These are phyloP conservation scores for Hyperoplus immaculatus DNA, from an alignment of 2,797 vertebrate genomes.

Conservation along the genomic window DNA sequence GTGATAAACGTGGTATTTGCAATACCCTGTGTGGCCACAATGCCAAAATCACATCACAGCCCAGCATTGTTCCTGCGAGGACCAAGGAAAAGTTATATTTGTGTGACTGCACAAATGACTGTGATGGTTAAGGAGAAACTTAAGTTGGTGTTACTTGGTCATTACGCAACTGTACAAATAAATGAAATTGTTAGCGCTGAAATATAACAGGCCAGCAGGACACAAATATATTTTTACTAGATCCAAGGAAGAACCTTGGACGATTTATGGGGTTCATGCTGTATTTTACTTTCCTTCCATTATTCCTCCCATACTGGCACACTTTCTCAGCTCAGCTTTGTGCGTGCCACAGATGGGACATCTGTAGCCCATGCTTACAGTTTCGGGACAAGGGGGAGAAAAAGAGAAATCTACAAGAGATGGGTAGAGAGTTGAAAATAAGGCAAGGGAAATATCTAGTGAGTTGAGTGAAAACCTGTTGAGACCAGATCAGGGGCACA, in stretches of 20 bases:
- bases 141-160: background rate
- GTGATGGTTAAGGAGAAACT: background rate
- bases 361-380: conserved; percentile 45
- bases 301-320: background rate
- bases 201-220: background rate
- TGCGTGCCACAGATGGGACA: conserved; percentile 51
- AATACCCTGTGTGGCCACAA: background rate
- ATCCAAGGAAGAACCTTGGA: background rate
- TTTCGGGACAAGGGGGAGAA: conserved; percentile 4
- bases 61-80: too few relatives aligned
- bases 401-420: conserved; percentile 13
- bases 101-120: too few relatives aligned
- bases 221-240: background rate
- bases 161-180: background rate
- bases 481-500: conserved; percentile 4
- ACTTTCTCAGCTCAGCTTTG: conserved; percentile 2
- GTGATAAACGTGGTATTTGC: too few relatives aligned
- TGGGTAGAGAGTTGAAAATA: background rate
- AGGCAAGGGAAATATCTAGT: background rate
- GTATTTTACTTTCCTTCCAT: background rate
- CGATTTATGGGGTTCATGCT: background rate
- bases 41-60: background rate
- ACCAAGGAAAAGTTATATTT: too few relatives aligned
- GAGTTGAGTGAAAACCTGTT: background rate
- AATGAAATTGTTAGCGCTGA: background rate